phyloP scores from a whole-genome alignment of 2,113 vertebrate genomes.

The Pungitius pungitius region DNA sequence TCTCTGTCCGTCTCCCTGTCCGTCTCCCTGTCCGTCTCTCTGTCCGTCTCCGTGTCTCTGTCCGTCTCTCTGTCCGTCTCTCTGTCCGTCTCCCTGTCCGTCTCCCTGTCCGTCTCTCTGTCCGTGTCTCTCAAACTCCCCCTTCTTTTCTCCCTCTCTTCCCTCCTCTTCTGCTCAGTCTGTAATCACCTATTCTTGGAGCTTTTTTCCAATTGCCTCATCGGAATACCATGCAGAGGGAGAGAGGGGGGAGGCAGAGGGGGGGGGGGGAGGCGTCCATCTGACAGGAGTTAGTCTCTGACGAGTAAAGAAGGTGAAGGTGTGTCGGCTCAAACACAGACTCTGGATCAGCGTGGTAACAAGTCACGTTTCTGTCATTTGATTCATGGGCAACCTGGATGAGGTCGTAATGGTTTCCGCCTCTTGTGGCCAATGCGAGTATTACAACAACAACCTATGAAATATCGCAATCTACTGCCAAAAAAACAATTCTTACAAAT shows the following conservation, averaged over 20 bases:
- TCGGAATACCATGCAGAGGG: constrained; percentile 74
- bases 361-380: too few species aligned
- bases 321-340: constrained; percentile 7
- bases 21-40: neutral
- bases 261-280: constrained; percentile 69
- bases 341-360: neutral
- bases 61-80: neutral
- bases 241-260: constrained; percentile 59
- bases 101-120: constrained; percentile 8
- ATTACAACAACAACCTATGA: neutral
- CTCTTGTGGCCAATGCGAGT: neutral
- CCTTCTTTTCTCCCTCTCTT: constrained; percentile 12
- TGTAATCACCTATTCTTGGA: constrained; percentile 84
- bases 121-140: too few species aligned
- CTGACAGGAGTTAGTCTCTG: constrained; percentile 71
- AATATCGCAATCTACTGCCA: neutral
- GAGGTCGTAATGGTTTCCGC: neutral
- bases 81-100: neutral
- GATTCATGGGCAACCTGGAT: neutral
- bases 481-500: neutral
- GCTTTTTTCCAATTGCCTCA: constrained; percentile 85
- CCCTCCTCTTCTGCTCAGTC: constrained; percentile 49
- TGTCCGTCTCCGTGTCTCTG: too few species aligned
- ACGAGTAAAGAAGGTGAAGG: constrained; percentile 9
- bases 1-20: too few species aligned